These are phyloP conservation scores for Augiades crinisus DNA, from an alignment of 2,888 invertebrate species.

Conservation along the genomic window DNA sequence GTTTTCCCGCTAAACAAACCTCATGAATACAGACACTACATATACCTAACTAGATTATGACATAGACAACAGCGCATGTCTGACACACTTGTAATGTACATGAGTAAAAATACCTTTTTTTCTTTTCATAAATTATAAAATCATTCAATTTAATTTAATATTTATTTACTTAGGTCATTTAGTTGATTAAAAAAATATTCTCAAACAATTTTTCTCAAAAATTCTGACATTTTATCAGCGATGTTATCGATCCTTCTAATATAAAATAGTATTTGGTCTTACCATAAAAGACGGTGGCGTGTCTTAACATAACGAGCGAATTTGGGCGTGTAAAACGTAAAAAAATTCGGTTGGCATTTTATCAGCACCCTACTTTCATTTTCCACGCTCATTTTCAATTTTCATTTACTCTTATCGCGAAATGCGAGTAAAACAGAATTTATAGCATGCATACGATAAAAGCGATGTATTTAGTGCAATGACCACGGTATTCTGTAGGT, in stretches of 20 bases:
- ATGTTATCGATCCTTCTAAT: neutral
- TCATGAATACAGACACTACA: no score
- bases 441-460: neutral
- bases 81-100: no score
- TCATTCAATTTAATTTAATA: no score
- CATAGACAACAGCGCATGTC: no score
- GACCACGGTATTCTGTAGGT: neutral
- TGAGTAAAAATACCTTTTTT: no score
- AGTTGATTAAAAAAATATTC: neutral
- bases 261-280: constrained; percentile 3
- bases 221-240: no score
- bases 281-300: constrained; percentile 22
- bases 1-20: no score
- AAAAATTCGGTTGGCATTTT: constrained; percentile 19
- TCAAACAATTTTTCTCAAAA: neutral
- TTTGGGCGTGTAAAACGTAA: constrained; percentile 13
- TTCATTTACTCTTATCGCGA: constrained; percentile 62
- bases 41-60: no score
- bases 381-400: constrained; percentile 63
- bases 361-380: constrained; percentile 35
- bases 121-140: no score
- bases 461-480: neutral
- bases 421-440: constrained; percentile 32
- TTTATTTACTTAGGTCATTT: neutral
- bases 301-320: constrained; percentile 18